Percentiles rank a stretch among this genome's conserved stretches.
Evolutionary conservation across 2,797 vertebrate genomes (phyloP).

Genomic region (Lagorchestes hirsutus): DNA sequence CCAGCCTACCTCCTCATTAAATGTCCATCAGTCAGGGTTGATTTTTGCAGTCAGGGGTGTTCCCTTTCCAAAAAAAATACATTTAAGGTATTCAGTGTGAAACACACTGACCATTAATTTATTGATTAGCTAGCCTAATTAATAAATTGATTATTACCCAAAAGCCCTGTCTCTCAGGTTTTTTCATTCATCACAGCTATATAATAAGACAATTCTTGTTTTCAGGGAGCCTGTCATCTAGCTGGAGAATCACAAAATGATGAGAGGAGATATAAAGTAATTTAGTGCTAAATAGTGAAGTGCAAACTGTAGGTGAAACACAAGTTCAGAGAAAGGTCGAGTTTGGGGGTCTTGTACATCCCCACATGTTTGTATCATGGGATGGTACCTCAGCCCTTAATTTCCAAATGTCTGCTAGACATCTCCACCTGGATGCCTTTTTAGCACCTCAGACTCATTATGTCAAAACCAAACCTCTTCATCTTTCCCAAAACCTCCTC

Average conservation of each 20-base stretch:
- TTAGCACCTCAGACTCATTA: not conserved
- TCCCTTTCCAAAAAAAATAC: too few relatives aligned
- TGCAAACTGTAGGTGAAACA: too few relatives aligned
- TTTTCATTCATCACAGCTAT: not conserved
- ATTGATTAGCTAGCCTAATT: not conserved
- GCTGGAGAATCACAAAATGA: not conserved
- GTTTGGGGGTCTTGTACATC: not conserved
- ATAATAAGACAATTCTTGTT: not conserved
- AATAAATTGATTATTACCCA: not conserved
- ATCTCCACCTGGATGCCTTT: not conserved
- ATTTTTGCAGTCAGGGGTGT: too few relatives aligned
- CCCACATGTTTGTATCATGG: not conserved
- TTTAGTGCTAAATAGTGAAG: not conserved
- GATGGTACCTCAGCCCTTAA: not conserved
- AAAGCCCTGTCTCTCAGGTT: not conserved
- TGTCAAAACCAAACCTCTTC: not conserved
- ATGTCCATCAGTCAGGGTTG: not conserved
- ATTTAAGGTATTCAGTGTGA: not conserved
- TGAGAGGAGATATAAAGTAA: not conserved
- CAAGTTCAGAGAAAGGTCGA: not conserved
- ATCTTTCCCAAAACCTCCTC: not conserved
- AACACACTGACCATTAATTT: not conserved
- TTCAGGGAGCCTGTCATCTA: not conserved
- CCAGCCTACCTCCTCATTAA: not conserved
- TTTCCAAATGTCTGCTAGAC: not conserved